phyloP scores from a whole-genome alignment of 2,888 invertebrate genomes.

The Drosophila rellima region DNA sequence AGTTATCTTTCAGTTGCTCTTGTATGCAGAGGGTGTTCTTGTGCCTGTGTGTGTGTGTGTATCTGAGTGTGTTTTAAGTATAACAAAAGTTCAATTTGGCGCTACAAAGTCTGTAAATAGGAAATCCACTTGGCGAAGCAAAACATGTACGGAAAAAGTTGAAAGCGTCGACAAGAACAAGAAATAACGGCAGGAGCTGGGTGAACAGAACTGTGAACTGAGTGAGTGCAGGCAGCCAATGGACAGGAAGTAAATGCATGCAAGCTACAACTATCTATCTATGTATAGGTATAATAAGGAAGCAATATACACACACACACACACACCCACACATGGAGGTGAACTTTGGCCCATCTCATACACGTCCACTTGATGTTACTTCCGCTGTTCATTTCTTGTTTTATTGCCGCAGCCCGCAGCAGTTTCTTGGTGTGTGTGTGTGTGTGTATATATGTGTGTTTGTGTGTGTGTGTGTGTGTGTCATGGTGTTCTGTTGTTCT shows the following conservation, averaged over 20 bases:
- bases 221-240: constrained; percentile 48
- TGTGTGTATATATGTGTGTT: constrained; percentile 12
- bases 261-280: constrained; percentile 47
- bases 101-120: constrained; percentile 76
- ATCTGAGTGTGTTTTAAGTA: constrained; percentile 35
- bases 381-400: constrained; percentile 80
- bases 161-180: constrained; percentile 22
- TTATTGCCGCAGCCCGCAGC: constrained; percentile 69
- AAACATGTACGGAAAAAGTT: constrained; percentile 65
- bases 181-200: constrained; percentile 8
- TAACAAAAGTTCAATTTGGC: constrained; percentile 79
- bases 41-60: constrained; percentile 14
- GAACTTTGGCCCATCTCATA: constrained; percentile 45
- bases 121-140: constrained; percentile 64
- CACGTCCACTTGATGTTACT: constrained; percentile 69
- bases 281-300: constrained; percentile 16
- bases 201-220: neutral
- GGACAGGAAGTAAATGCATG: constrained; percentile 69
- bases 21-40: constrained; percentile 7
- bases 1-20: constrained; percentile 45
- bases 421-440: constrained; percentile 16
- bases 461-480: constrained; percentile 14
- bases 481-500: constrained; percentile 34
- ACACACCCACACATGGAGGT: constrained; percentile 18
- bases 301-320: constrained; percentile 13